phyloP scores from a whole-genome alignment of 2,888 invertebrate species.

The Limnephilus marmoratus region DNA sequence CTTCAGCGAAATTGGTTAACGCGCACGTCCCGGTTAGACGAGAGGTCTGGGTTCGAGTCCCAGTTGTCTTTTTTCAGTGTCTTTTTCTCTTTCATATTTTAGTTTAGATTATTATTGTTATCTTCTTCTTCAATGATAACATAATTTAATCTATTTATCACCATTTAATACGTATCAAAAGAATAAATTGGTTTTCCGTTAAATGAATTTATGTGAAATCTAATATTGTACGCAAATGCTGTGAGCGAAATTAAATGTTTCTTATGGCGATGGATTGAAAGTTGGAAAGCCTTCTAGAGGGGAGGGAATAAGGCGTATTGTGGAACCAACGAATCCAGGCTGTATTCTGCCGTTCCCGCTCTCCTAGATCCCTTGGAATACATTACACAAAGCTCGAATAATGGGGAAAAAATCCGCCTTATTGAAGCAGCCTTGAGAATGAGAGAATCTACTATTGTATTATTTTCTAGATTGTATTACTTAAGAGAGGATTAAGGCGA shows the following conservation, averaged over 20 bases:
- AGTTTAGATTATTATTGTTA: too few relatives aligned
- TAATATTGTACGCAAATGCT: conserved; percentile 16
- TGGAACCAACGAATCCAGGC: not conserved
- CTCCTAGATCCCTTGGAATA: conserved; percentile 46
- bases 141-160: too few relatives aligned
- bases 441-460: not conserved
- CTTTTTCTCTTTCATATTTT: too few relatives aligned
- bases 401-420: conserved; percentile 55
- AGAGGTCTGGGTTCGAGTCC: too few relatives aligned
- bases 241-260: conserved; percentile 37
- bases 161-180: not conserved
- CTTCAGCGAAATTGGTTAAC: too few relatives aligned
- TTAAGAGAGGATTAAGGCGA: not conserved
- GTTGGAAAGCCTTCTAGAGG: conserved; percentile 13
- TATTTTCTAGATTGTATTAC: not conserved
- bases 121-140: too few relatives aligned
- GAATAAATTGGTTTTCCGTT: not conserved
- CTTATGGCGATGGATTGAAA: conserved; percentile 18
- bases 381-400: conserved; percentile 58
- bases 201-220: not conserved
- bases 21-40: too few relatives aligned
- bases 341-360: conserved; percentile 29
- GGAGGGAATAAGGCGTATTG: not conserved
- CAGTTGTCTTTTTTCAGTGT: too few relatives aligned
- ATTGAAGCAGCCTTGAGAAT: conserved; percentile 11